A percentile compares a stretch with the other conserved stretches of the same genome.
These are phyloP conservation scores for Drosophila koepferae DNA, from an alignment of 2,888 invertebrate genomes.

Conservation along the genomic window DNA sequence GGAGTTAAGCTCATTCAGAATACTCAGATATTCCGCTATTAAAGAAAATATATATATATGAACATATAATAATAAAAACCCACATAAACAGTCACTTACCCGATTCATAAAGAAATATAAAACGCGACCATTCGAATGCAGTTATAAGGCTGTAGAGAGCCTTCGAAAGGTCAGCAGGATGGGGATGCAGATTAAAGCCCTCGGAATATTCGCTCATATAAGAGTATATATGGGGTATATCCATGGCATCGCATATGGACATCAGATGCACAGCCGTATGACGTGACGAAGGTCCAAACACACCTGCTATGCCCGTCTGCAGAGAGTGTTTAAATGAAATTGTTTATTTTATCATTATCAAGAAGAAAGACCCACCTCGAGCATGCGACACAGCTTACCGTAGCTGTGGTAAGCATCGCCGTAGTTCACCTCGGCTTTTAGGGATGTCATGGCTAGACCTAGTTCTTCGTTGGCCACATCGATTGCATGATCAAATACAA, in stretches of 20 bases:
- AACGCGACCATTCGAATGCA: conserved; percentile 92
- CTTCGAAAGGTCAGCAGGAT: conserved; percentile 88
- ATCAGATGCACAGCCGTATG: conserved; percentile 91
- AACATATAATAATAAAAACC: too few relatives aligned
- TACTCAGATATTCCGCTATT: conserved; percentile 87
- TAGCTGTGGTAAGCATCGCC: conserved; percentile 87
- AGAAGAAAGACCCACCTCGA: conserved; percentile 85
- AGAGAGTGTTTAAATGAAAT: background rate
- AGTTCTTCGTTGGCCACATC: conserved; percentile 77
- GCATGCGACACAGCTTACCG: conserved; percentile 86
- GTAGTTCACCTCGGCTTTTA: conserved; percentile 85
- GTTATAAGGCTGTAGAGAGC: conserved; percentile 89
- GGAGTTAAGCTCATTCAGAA: conserved; percentile 90
- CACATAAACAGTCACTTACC: conserved; percentile 56
- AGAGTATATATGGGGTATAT: conserved; percentile 94
- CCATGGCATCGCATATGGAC: conserved; percentile 92
- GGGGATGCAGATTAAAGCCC: conserved; percentile 90
- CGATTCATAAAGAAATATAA: conserved; percentile 89
- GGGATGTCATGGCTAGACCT: conserved; percentile 60
- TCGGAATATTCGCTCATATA: conserved; percentile 89
- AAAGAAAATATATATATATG: background rate
- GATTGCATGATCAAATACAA: conserved; percentile 82
- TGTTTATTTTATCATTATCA: background rate
- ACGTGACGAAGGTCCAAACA: conserved; percentile 92
- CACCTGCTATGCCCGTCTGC: conserved; percentile 90